phyloP scores from a whole-genome alignment of 1,140 invertebrate genomes.

The Holcopasites calliopsidis region DNA sequence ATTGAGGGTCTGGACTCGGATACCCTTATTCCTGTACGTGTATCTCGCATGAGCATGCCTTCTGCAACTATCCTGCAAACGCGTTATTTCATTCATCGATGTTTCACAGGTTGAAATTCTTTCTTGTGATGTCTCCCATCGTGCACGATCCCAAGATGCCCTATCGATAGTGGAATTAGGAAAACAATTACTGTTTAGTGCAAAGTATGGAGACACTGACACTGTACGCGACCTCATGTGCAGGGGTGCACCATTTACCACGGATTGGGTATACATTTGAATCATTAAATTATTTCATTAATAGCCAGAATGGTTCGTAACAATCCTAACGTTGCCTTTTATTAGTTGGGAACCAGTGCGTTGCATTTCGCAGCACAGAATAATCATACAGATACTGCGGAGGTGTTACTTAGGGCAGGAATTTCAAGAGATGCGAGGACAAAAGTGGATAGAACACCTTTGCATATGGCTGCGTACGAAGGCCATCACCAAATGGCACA shows the following conservation, averaged over 20 bases:
- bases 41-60: background rate
- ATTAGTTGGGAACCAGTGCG: constrained; percentile 92
- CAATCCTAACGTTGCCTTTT: constrained; percentile 8
- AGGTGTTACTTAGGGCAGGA: constrained; percentile 90
- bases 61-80: background rate
- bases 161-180: constrained; percentile 86
- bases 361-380: constrained; percentile 92
- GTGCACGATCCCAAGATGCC: constrained; percentile 70
- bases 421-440: constrained; percentile 93
- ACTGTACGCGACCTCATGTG: constrained; percentile 89
- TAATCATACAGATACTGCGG: constrained; percentile 90
- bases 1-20: constrained; percentile 71
- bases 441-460: constrained; percentile 94
- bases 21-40: constrained; percentile 72
- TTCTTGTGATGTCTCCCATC: constrained; percentile 67
- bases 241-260: constrained; percentile 93
- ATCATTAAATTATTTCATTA: background rate
- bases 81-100: background rate
- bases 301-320: constrained; percentile 8
- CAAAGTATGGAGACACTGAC: constrained; percentile 88
- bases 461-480: constrained; percentile 93
- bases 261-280: constrained; percentile 88
- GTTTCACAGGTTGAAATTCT: constrained; percentile 71
- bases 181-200: constrained; percentile 89
- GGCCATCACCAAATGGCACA: constrained; percentile 90